Conservation (phyloP, 2,113 vertebrate species). For the Triplophysa rosa region DNA sequence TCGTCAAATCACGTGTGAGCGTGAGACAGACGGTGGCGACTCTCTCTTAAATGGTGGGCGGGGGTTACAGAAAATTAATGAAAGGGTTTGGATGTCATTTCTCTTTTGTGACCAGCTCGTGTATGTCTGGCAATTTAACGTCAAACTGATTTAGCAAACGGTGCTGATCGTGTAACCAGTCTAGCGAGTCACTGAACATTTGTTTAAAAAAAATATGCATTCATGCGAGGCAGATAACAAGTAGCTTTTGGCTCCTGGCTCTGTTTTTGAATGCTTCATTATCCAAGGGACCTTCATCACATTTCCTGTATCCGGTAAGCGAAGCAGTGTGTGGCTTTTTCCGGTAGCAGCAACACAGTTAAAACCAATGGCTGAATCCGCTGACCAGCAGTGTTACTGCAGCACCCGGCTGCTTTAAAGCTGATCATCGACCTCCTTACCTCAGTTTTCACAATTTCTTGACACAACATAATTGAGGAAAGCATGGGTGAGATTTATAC, state of each 20-base stretch:
- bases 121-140: background rate
- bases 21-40: background rate
- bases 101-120: background rate
- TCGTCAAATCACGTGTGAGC: background rate
- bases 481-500: no score
- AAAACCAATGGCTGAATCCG: no score
- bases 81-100: background rate
- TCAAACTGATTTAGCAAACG: conserved; percentile 8
- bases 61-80: conserved; percentile 4
- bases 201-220: conserved; percentile 27
- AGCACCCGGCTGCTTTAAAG: no score
- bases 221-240: conserved; percentile 29
- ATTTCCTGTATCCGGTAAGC: no score
- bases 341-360: no score
- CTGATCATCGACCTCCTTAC: no score
- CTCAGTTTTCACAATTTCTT: no score
- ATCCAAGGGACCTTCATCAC: no score
- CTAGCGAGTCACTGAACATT: conserved; percentile 32
- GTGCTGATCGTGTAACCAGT: conserved; percentile 33
- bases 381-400: no score
- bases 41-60: background rate
- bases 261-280: background rate
- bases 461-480: no score
- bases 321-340: no score
- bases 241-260: conserved; percentile 18